Conservation (phyloP, 2,888 invertebrate species). For the Endomychus coccineus region DNA sequence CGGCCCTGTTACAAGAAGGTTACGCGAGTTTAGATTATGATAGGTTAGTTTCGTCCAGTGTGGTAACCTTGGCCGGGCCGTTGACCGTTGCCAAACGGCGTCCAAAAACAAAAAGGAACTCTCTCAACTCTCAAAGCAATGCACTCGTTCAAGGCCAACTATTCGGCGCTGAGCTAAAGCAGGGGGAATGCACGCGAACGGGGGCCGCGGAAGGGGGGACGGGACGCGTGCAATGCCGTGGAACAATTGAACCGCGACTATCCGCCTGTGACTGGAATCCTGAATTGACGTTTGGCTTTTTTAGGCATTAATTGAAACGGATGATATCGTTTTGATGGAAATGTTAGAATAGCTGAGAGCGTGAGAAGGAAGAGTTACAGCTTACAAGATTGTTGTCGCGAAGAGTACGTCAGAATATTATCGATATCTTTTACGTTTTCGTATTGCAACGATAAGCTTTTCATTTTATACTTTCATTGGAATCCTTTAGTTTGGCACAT, state of each 20-base stretch:
- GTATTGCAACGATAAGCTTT: background rate
- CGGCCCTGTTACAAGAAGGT: slow-evolving; percentile 23
- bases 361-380: slow-evolving; percentile 29
- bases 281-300: slow-evolving; percentile 42
- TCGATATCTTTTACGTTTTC: background rate
- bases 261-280: slow-evolving; percentile 44
- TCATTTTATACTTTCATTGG: background rate
- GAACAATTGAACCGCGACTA: slow-evolving; percentile 45
- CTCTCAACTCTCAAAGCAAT: slow-evolving; percentile 39
- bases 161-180: slow-evolving; percentile 40
- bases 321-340: slow-evolving; percentile 41
- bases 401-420: too few species aligned
- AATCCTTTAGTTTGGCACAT: slow-evolving; percentile 1
- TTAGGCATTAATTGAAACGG: slow-evolving; percentile 42
- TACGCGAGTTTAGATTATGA: slow-evolving; percentile 41
- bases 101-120: slow-evolving; percentile 43
- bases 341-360: slow-evolving; percentile 30
- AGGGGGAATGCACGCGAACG: slow-evolving; percentile 30
- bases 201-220: slow-evolving; percentile 29
- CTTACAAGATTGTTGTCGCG: too few species aligned
- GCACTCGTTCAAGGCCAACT: slow-evolving; percentile 46
- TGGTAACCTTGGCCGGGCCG: slow-evolving; percentile 43
- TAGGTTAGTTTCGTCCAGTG: slow-evolving; percentile 41
- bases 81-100: slow-evolving; percentile 45
- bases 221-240: slow-evolving; percentile 32